Base-by-base conservation (phyloP, 2,113 vertebrate genomes). In the Salvelinus namaycush region DNA sequence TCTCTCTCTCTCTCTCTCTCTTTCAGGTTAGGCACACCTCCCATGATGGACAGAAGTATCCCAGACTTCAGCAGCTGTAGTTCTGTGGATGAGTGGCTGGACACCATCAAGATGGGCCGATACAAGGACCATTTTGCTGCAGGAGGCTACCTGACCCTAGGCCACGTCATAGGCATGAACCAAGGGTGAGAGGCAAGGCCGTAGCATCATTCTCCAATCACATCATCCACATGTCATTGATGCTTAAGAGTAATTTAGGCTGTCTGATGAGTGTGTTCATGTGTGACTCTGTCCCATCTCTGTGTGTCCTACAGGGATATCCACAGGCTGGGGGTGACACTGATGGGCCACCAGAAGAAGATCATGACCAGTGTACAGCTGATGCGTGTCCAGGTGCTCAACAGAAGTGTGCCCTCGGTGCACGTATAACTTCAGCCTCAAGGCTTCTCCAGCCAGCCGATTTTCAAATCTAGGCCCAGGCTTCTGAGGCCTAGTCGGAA, bases 291-390 rank as follows among this genome's bases (percentile, higher is more conserved):
- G 26, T 27, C 31, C 29, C 26, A 29, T 26, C 8, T 29, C 65
- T 89, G 70, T 44, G 39, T 75, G 81, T 68, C 16, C 1, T 18
- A 1, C 89, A 99, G 98, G 78, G 98, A 99, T 0, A 92, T 99
- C 83, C 95, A 94, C 65, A 93, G 95, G 57, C 91, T 98, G 70
- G 98, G 98, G 3, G 97, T 99, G 87, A 97, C 96, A 13, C 93
- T 97, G 78, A 95, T 97, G 92, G 97, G 97, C 31, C 98, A 99
- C 87, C 98, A 99, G 93, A 97, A 97, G 95, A 99, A 99, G 94
- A 99, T 99, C 80, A 85, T 98, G 89, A 97, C 94, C 89, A 99
- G 97, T 34, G 97, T 99, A 74, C 97, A 99, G 91, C 88, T 97
- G 89, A 98, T 98, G 96, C 93, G 96, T 75, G 95, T 92, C 3